A percentile compares a stretch with the other conserved stretches of the same genome.
These are phyloP conservation scores for Crotalus viridis DNA, from an alignment of 2,113 vertebrate species.

Conservation along the genomic window DNA sequence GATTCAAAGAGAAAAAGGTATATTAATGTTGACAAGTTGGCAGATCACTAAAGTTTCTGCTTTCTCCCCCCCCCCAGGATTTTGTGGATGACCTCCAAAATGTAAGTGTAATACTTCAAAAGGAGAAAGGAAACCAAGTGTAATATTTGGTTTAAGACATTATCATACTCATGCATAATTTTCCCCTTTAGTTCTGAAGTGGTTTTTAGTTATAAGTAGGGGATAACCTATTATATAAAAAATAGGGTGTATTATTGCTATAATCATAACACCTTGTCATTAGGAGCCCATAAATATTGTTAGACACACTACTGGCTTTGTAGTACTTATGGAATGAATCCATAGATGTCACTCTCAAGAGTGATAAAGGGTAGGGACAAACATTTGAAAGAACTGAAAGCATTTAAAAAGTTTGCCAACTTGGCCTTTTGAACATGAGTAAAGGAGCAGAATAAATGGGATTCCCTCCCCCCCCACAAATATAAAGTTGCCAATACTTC, in stretches of 20 bases:
- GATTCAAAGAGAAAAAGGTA: background rate
- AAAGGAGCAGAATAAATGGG: slow-evolving; percentile 12
- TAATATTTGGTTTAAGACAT: background rate
- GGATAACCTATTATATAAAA: background rate
- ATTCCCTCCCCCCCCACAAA: background rate
- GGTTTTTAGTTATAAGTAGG: background rate
- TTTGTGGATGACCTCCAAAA: background rate
- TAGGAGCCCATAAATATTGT: background rate
- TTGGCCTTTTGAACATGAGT: slow-evolving; percentile 16
- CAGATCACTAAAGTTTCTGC: background rate
- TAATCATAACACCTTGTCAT: background rate
- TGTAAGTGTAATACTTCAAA: background rate
- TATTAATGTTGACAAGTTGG: background rate
- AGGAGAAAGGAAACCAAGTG: background rate
- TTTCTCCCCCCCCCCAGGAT: accelerated
- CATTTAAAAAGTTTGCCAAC: slow-evolving; percentile 18
- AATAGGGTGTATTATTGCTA: background rate
- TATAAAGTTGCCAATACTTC: background rate
- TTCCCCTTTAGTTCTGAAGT: background rate
- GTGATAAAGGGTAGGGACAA: background rate
- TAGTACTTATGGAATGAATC: background rate
- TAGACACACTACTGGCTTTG: background rate
- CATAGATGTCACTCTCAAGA: background rate
- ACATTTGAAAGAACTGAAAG: background rate
- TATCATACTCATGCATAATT: background rate